phyloP scores from a whole-genome alignment of 2,888 invertebrate species.

The Asteroscopus sphinx region DNA sequence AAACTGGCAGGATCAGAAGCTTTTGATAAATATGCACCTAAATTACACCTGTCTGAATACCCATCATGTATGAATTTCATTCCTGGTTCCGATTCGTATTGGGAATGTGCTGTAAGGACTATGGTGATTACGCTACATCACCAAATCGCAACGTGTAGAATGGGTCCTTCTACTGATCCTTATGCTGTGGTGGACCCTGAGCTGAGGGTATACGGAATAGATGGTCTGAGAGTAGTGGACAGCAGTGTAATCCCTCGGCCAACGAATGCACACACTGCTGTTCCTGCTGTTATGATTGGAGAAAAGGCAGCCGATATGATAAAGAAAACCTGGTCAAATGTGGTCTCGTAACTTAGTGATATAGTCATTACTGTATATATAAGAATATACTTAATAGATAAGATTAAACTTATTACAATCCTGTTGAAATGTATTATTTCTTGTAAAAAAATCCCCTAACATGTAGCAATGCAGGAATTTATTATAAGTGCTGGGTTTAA shows the following conservation, averaged over 20 bases:
- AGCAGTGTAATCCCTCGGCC: constrained; percentile 92
- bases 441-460: not conserved
- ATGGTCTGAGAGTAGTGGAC: constrained; percentile 91
- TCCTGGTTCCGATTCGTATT: constrained; percentile 91
- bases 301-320: constrained; percentile 93
- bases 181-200: constrained; percentile 92
- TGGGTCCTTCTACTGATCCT: constrained; percentile 91
- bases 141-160: constrained; percentile 92
- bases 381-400: constrained; percentile 29
- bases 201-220: constrained; percentile 91
- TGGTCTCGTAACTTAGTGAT: constrained; percentile 36
- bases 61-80: constrained; percentile 86
- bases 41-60: constrained; percentile 85
- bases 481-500: too few species aligned
- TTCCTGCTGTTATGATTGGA: constrained; percentile 92
- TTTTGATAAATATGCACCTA: constrained; percentile 89
- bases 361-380: constrained; percentile 25
- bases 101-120: constrained; percentile 92
- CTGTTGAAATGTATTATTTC: not conserved
- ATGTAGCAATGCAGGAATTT: not conserved
- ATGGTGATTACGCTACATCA: constrained; percentile 90
- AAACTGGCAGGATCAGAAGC: constrained; percentile 89
- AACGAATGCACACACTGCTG: constrained; percentile 91
- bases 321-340: constrained; percentile 88
- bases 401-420: not conserved